Evolutionary conservation across 2,797 vertebrate species (phyloP), one percentile per base, ranked within the genome.

Genomic region (Schizopygopsis pylzovi): DNA sequence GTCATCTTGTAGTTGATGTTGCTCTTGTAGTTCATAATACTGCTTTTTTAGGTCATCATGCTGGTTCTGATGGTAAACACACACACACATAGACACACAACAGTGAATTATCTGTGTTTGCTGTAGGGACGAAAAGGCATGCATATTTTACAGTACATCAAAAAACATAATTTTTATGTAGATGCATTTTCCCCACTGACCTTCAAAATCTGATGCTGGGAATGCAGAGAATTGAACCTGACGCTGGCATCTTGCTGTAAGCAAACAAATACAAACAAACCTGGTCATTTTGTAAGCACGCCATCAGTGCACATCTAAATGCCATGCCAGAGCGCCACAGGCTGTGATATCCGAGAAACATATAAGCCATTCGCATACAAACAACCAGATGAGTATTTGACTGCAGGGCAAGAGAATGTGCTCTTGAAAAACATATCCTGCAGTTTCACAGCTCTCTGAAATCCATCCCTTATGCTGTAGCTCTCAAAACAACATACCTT

Each of bases 161-260:
- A 3, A 56, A 39, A 41, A 13, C 10, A 54, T 8, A 0, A 16
- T 6, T 63, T 45, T 9, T 7, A 8, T 61, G 63, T 67, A 18
- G 15, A 18, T 67, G 63, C 9, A 22, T 54, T 65, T 20, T 81
- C n/a, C 59, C 9, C 88, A 94, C 96, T 89, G 84, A 97, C 98
- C 97, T 99, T 99, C 61, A 99, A 85, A 96, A 99, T 98, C 93
- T 99, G 97, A 92, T 99, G 98, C n/a, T 99, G 98, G n/a, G 97
- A 95, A 20, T 97, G 97, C 90, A 99, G 88, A 0, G 98, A 97
- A 8, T 95, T 97, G 78, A 97, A 96, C 87, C 95, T 96, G 95
- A 94, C 94, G 84, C 94, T 95, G 56, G 95, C 93, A 90, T 99
- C 98, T 96, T 99, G 98, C 98, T 99, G 95, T 85, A 86, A 0